Evolutionary conservation across 1,140 invertebrate genomes (phyloP), one percentile per base, ranked within the genome.

Genomic region (Brachionus calyciflorus): DNA sequence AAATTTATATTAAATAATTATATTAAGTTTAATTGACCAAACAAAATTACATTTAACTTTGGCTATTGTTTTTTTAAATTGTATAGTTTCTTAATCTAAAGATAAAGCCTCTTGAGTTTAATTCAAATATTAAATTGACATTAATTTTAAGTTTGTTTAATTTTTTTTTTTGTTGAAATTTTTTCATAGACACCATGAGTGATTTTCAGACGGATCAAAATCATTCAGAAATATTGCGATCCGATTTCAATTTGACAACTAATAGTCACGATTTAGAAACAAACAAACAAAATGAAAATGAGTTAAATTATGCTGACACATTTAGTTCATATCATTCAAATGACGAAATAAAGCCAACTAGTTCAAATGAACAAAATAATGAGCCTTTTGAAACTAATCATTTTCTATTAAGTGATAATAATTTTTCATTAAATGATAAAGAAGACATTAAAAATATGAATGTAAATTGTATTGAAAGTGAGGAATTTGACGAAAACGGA

Each of bases 121-220:
- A 37, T 37, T 5, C 33, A 37, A 37, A 37, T 37, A 37, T n/a
- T n/a, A n/a, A n/a, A n/a, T n/a, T n/a, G n/a, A n/a, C n/a, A n/a
- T n/a, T n/a, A n/a, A n/a, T n/a, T n/a, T n/a, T n/a, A 24, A 26
- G 12, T 24, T 65, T n/a, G 4, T 28, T 21, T 21, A 65, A 21
- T 10, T 1, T 40, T 17, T 19, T 26, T n/a, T n/a, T n/a, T n/a
- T n/a, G n/a, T n/a, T 19, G 7, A 30, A 65, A 9, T 12, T 41
- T 40, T 1, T 33, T 2, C n/a, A n/a, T 37, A 24, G 1, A 44
- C 40, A 65, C 40, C 10, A 65, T 65, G 60, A 65, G 40, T 44
- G 60, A 65, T 21, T 65, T 65, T 65, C 60, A 65, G 60, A 65
- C 60, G 10, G 60, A 65, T 26, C 60, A 65, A 26, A 65, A 65